phyloP scores from a whole-genome alignment of 2,113 vertebrate genomes.

The Nyctibius bracteatus region DNA sequence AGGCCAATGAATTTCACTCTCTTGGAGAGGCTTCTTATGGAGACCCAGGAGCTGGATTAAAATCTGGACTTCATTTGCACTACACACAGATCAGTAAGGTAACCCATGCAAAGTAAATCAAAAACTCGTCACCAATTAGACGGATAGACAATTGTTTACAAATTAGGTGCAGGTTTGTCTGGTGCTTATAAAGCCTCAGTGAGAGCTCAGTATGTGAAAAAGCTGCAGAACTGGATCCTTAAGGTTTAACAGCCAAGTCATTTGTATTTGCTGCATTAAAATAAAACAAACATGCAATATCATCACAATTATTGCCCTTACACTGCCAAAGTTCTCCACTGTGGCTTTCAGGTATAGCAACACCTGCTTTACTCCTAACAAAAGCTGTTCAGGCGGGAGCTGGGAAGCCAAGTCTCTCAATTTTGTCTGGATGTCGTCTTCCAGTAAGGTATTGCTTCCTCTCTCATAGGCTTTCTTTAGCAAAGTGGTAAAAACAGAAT shows the following conservation, averaged over 20 bases:
- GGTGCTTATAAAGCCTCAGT: background rate
- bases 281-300: background rate
- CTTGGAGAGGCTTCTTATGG: background rate
- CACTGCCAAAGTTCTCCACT: conserved; percentile 80
- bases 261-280: background rate
- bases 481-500: conserved; percentile 61
- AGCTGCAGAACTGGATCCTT: background rate
- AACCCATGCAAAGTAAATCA: background rate
- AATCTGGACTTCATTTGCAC: background rate
- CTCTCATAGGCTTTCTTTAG: conserved; percentile 76
- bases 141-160: background rate
- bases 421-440: conserved; percentile 27
- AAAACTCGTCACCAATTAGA: background rate
- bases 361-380: conserved; percentile 77
- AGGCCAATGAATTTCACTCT: background rate
- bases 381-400: conserved; percentile 63
- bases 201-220: background rate
- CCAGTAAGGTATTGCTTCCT: conserved; percentile 22
- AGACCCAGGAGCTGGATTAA: background rate
- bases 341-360: conserved; percentile 85
- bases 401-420: conserved; percentile 55
- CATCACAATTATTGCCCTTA: conserved; percentile 44
- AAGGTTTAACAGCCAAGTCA: background rate
- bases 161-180: background rate
- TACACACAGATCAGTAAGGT: background rate